Conservation (phyloP, 2,888 invertebrate genomes). For the Exocentrus adspersus region DNA sequence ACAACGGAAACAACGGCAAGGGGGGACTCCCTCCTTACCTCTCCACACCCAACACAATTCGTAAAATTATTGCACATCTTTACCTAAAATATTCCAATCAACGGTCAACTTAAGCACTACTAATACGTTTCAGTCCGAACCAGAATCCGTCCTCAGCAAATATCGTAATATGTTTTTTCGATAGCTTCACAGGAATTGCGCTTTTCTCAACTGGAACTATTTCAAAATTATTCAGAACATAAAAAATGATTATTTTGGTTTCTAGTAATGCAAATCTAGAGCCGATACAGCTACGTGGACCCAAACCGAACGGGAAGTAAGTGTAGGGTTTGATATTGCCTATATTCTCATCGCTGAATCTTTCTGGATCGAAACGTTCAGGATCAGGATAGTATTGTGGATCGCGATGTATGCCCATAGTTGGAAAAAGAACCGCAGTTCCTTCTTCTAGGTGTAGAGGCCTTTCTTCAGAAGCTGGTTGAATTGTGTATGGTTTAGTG, state of each 20-base stretch:
- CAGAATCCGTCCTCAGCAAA: slow-evolving; percentile 42
- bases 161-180: slow-evolving; percentile 44
- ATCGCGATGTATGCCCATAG: slow-evolving; percentile 61
- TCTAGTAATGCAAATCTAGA: slow-evolving; percentile 61
- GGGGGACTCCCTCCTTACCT: too few species aligned
- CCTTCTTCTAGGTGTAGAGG: slow-evolving; percentile 50
- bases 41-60: too few species aligned
- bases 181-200: slow-evolving; percentile 50
- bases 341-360: slow-evolving; percentile 53
- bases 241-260: slow-evolving; percentile 44
- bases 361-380: slow-evolving; percentile 64
- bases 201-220: slow-evolving; percentile 52
- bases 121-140: slow-evolving; percentile 36
- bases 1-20: too few species aligned
- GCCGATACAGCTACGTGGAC: slow-evolving; percentile 67
- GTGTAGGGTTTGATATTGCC: slow-evolving; percentile 63
- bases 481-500: slow-evolving; percentile 62
- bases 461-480: slow-evolving; percentile 45
- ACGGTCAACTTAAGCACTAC: background rate
- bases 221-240: slow-evolving; percentile 52
- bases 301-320: slow-evolving; percentile 67
- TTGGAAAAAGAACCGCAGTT: slow-evolving; percentile 54
- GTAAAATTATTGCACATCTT: too few species aligned
- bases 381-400: slow-evolving; percentile 63
- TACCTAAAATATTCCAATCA: too few species aligned